Evolutionary conservation across 2,113 vertebrate genomes (phyloP).

Genomic region (Scomber scombrus): DNA sequence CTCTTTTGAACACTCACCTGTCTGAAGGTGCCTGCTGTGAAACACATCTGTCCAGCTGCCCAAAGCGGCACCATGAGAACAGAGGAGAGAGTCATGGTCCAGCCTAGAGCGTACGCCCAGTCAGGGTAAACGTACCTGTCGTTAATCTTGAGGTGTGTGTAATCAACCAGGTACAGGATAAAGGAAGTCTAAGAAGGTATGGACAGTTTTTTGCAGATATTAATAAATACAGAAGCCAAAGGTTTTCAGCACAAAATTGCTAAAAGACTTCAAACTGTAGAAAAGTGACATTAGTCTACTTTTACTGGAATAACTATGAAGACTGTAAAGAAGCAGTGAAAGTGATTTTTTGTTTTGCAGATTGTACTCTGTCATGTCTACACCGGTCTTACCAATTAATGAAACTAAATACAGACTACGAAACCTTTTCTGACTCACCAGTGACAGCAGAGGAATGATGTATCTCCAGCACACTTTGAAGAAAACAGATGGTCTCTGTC

Average conservation of each 20-base stretch:
- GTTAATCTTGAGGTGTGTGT: constrained; percentile 58
- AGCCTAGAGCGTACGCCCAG: constrained; percentile 65
- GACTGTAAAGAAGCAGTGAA: no score
- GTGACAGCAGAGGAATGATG: constrained; percentile 56
- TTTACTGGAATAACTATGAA: no score
- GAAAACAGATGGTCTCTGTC: constrained; percentile 49
- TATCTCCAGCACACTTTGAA: constrained; percentile 68
- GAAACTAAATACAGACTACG: no score
- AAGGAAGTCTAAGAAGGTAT: constrained; percentile 35
- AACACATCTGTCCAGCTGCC: constrained; percentile 15
- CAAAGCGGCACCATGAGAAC: constrained; percentile 52
- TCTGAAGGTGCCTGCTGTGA: constrained; percentile 15
- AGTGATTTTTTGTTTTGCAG: no score
- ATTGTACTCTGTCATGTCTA: no score
- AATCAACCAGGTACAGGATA: constrained; percentile 58
- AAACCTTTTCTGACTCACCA: constrained; percentile 67
- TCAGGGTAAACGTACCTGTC: constrained; percentile 65
- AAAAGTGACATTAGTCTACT: no score
- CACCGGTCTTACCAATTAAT: no score
- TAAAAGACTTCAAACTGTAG: no score
- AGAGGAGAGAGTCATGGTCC: constrained; percentile 54
- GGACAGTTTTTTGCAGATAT: no score
- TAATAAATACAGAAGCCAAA: no score
- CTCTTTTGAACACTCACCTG: constrained; percentile 10
- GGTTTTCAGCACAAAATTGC: no score